Evolutionary conservation across 2,888 invertebrate genomes (phyloP).

Genomic region (Trichogramma dendrolimi): DNA sequence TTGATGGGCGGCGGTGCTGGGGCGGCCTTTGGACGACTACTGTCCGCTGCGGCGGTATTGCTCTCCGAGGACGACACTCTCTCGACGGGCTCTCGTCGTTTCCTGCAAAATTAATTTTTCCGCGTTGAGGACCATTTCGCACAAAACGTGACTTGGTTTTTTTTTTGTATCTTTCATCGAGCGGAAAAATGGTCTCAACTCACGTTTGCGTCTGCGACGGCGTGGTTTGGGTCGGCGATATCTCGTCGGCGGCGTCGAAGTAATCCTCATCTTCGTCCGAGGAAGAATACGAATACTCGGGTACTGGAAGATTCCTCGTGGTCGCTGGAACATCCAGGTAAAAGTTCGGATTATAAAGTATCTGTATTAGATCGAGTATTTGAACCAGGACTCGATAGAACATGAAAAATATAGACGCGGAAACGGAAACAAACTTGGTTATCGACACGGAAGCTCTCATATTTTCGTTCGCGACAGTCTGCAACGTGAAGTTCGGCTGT

Average conservation of each 20-base stretch:
- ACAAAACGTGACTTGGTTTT: neutral
- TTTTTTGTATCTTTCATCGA: neutral
- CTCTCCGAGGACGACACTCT: conserved; percentile 32
- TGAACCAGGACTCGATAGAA: too few species aligned
- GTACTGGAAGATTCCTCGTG: conserved; percentile 60
- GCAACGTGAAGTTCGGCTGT: too few species aligned
- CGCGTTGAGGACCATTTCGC: neutral
- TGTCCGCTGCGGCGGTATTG: conserved; percentile 34
- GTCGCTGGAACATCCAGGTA: conserved; percentile 9
- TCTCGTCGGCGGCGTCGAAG: conserved; percentile 83
- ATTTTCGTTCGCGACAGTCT: too few species aligned
- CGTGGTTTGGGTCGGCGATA: conserved; percentile 36
- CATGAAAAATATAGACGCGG: too few species aligned
- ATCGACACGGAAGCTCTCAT: neutral
- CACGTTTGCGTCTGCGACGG: conserved; percentile 28
- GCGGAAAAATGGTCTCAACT: conserved; percentile 1
- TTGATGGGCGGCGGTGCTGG: conserved; percentile 57
- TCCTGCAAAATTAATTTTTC: conserved; percentile 33
- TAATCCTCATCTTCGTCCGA: conserved; percentile 94
- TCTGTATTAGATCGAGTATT: too few species aligned
- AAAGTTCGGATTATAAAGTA: neutral
- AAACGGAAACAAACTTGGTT: neutral
- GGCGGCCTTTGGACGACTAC: conserved; percentile 26
- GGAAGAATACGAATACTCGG: conserved; percentile 94
- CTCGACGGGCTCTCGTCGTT: conserved; percentile 39